Conservation (phyloP, 2,888 invertebrate genomes). For the Ceriagrion tenellum region DNA sequence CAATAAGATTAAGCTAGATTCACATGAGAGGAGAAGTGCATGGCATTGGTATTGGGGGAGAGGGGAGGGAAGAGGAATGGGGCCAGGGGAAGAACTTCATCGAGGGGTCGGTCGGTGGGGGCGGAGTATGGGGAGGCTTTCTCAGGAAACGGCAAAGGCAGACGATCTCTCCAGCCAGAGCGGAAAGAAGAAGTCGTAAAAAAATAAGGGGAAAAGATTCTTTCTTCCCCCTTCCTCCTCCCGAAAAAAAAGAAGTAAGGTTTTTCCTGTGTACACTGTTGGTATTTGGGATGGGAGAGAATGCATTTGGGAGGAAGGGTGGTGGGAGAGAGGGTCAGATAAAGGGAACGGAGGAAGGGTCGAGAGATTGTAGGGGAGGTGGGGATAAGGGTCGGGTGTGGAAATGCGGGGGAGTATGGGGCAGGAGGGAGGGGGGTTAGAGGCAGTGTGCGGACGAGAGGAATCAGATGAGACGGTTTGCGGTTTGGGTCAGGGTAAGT, state of each 20-base stretch:
- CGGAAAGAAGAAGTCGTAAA: slow-evolving; percentile 34
- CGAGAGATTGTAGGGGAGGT: not conserved
- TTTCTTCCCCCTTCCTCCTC: not conserved
- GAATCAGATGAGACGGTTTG: not conserved
- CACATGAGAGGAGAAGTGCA: not conserved
- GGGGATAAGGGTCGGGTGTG: not conserved
- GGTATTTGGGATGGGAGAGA: not conserved
- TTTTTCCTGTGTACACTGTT: slow-evolving; percentile 29
- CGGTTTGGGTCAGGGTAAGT: slow-evolving; percentile 19
- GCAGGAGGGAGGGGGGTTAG: no score
- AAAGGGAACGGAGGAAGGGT: not conserved
- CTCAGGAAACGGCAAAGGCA: not conserved
- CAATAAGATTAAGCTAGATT: not conserved
- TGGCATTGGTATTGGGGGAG: not conserved
- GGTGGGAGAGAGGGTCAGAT: not conserved
- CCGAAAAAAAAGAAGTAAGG: not conserved
- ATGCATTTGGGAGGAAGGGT: not conserved
- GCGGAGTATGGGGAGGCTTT: not conserved
- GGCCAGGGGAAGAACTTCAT: not conserved
- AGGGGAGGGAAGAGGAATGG: no score
- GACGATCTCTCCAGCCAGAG: not conserved
- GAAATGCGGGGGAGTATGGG: not conserved
- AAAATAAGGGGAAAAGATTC: not conserved
- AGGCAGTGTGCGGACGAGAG: not conserved
- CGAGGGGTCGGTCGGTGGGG: not conserved